A percentile compares a stretch with the other conserved stretches of the same genome.
These are phyloP conservation scores for Lepus oiostolus DNA, from an alignment of 2,797 vertebrate genomes.

Conservation along the genomic window DNA sequence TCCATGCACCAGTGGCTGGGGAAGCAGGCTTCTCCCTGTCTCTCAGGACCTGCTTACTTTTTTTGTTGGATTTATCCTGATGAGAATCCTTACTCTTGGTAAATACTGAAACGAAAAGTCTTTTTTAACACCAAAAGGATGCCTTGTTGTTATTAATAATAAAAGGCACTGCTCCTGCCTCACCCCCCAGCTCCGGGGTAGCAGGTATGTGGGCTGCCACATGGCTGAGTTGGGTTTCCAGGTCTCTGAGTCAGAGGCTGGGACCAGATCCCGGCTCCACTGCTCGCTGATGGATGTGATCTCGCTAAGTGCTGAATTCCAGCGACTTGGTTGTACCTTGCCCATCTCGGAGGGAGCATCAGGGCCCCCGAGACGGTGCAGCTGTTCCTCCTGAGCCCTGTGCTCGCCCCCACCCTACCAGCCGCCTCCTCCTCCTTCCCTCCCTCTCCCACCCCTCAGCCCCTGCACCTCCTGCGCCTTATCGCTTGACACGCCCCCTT, in stretches of 20 bases:
- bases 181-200: neutral
- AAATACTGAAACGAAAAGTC: neutral
- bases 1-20: neutral
- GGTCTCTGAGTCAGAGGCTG: neutral
- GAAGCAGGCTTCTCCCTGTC: neutral
- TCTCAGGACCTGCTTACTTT: neutral
- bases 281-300: neutral
- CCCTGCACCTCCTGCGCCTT: neutral
- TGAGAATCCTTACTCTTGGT: neutral
- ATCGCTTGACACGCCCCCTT: neutral
- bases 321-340: neutral
- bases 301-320: neutral
- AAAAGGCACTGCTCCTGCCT: neutral
- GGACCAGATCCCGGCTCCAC: neutral
- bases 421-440: neutral
- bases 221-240: neutral
- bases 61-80: neutral
- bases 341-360: neutral
- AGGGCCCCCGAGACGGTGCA: neutral
- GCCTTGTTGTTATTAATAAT: neutral
- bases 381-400: neutral
- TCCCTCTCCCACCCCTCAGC: neutral
- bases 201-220: neutral
- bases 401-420: neutral
- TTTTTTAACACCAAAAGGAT: constrained; percentile 4